phyloP scores from a whole-genome alignment of 2,888 invertebrate species.

The Callyntrura sp. region DNA sequence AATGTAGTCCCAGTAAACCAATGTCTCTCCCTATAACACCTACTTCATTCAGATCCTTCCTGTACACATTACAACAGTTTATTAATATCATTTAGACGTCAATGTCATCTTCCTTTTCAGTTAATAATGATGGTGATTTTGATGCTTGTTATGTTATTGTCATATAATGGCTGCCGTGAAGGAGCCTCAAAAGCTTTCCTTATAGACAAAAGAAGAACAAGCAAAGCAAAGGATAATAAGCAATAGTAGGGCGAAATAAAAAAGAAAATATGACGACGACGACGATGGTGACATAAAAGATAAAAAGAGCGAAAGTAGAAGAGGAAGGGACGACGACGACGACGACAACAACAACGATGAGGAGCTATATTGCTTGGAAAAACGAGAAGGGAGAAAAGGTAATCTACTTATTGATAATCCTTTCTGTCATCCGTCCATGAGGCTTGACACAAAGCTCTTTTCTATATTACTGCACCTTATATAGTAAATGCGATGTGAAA shows the following conservation, averaged over 20 bases:
- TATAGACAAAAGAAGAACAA: conserved; percentile 30
- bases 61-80: too few relatives aligned
- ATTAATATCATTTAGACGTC: too few relatives aligned
- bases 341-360: too few relatives aligned
- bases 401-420: conserved; percentile 81
- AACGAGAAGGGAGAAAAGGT: conserved; percentile 69
- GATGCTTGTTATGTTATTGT: too few relatives aligned
- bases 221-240: neutral
- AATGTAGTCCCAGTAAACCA: too few relatives aligned
- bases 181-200: conserved; percentile 12
- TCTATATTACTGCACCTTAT: conserved; percentile 38
- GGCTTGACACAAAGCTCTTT: conserved; percentile 68
- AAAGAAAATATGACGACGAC: conserved; percentile 13
- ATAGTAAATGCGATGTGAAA: too few relatives aligned
- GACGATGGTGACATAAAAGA: conserved; percentile 55
- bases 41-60: too few relatives aligned
- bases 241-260: neutral
- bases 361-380: conserved; percentile 54
- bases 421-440: conserved; percentile 79
- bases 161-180: too few relatives aligned
- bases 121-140: conserved; percentile 1
- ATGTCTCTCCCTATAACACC: too few relatives aligned
- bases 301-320: conserved; percentile 40
- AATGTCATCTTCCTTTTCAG: neutral
- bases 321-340: neutral